Conservation (phyloP, 1,140 invertebrate species). For the Diorhabda carinulata region DNA sequence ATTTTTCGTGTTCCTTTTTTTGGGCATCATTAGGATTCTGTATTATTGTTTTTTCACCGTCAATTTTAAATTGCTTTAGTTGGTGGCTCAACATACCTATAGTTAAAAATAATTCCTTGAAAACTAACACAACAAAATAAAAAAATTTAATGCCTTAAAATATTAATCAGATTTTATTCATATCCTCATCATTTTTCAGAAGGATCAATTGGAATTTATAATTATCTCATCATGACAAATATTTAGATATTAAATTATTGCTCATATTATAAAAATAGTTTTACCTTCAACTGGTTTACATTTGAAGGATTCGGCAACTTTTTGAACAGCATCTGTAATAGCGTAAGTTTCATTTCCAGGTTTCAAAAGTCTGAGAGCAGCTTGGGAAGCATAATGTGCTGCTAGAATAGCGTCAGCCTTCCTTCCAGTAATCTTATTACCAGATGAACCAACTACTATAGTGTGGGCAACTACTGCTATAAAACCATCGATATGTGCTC, state of each 20-base stretch:
- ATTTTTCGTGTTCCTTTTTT: slow-evolving; percentile 96
- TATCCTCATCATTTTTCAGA: slow-evolving; percentile 11
- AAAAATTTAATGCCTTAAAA: not conserved
- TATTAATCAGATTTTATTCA: slow-evolving; percentile 6
- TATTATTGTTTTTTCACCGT: slow-evolving; percentile 98
- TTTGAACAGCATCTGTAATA: slow-evolving; percentile 90
- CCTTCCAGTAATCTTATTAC: slow-evolving; percentile 72
- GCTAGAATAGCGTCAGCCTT: slow-evolving; percentile 95
- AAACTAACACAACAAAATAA: too few species aligned
- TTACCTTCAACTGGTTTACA: slow-evolving; percentile 92
- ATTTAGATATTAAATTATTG: too few species aligned
- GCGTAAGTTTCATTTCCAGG: slow-evolving; percentile 79
- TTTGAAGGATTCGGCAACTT: slow-evolving; percentile 86
- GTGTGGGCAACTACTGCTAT: slow-evolving; percentile 98
- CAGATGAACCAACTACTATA: slow-evolving; percentile 78
- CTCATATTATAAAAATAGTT: not conserved
- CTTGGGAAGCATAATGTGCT: slow-evolving; percentile 92
- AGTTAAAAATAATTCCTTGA: not conserved
- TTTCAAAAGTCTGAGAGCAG: slow-evolving; percentile 86
- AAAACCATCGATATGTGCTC: slow-evolving; percentile 98
- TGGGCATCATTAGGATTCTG: slow-evolving; percentile 91
- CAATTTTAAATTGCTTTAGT: slow-evolving; percentile 92
- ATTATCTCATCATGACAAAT: slow-evolving; percentile 11
- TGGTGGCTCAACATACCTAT: slow-evolving; percentile 94
- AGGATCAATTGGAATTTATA: slow-evolving; percentile 21